Evolutionary conservation across 2,797 vertebrate species (phyloP).

Genomic region (Manis javanica): DNA sequence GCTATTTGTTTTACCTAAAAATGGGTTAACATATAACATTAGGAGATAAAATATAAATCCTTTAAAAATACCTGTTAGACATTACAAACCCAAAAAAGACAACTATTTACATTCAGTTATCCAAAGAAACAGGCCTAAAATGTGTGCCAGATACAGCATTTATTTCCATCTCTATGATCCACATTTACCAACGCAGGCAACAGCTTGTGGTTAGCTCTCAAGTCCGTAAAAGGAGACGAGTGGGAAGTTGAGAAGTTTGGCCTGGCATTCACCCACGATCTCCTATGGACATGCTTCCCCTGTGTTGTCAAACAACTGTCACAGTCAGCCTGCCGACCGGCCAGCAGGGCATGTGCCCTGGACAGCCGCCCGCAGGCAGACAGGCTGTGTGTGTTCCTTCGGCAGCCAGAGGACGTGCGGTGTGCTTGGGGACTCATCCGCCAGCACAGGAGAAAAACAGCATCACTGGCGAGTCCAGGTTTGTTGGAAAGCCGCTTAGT

Average conservation of each 20-base stretch:
- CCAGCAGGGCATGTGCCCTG: background rate
- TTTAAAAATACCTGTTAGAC: background rate
- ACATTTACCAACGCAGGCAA: slow-evolving; percentile 31
- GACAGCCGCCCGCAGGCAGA: slow-evolving; percentile 13
- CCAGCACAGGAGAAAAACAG: background rate
- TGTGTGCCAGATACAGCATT: background rate
- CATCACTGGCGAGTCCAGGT: slow-evolving; percentile 22
- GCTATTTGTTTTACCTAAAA: background rate
- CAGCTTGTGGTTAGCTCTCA: slow-evolving; percentile 9
- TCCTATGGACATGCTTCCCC: slow-evolving; percentile 55
- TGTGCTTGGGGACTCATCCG: background rate
- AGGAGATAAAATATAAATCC: slow-evolving; percentile 3
- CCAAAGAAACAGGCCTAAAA: background rate
- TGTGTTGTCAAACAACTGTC: slow-evolving; percentile 62
- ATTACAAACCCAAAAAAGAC: background rate
- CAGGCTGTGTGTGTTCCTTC: background rate
- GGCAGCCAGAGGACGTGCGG: background rate
- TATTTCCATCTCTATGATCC: background rate
- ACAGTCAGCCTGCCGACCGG: background rate
- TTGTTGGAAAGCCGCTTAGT: background rate
- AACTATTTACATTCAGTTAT: background rate
- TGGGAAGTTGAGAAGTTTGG: slow-evolving; percentile 54
- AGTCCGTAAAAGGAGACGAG: slow-evolving; percentile 70
- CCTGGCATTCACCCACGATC: background rate
- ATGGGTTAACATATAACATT: background rate